phyloP scores from a whole-genome alignment of 2,113 vertebrate genomes.

The Motacilla tschutschensis region DNA sequence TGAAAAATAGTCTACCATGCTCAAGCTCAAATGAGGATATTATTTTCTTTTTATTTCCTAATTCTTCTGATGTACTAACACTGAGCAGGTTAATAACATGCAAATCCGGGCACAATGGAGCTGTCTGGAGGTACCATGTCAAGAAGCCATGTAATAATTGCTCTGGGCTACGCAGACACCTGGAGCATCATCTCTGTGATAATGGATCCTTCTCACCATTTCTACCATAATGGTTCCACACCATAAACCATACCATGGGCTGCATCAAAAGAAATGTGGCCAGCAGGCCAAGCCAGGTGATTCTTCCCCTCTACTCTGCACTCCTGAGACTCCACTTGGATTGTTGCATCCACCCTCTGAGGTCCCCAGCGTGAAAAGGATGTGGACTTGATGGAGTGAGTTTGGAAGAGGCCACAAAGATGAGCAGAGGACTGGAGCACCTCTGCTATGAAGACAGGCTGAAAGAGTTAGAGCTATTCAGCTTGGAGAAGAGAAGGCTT shows the following conservation, averaged over 20 bases:
- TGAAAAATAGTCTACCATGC: background rate
- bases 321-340: background rate
- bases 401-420: background rate
- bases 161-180: background rate
- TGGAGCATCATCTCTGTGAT: background rate
- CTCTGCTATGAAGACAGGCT: background rate
- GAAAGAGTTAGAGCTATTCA: background rate
- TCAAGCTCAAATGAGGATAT: background rate
- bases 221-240: background rate
- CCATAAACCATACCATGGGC: background rate
- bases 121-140: constrained; percentile 16
- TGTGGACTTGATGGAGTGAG: background rate
- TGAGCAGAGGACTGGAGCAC: background rate
- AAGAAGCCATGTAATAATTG: background rate
- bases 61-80: background rate
- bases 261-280: background rate
- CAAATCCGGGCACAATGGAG: constrained; percentile 29
- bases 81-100: constrained; percentile 34
- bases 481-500: background rate
- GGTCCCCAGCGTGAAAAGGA: background rate
- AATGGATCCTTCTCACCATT: background rate
- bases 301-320: background rate
- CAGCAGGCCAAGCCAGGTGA: background rate
- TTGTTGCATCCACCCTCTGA: background rate
- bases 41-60: constrained; percentile 18